Percentiles rank a stretch among this genome's conserved stretches.
Conservation (phyloP, 2,797 vertebrate genomes). For the Esox masquinongy region DNA sequence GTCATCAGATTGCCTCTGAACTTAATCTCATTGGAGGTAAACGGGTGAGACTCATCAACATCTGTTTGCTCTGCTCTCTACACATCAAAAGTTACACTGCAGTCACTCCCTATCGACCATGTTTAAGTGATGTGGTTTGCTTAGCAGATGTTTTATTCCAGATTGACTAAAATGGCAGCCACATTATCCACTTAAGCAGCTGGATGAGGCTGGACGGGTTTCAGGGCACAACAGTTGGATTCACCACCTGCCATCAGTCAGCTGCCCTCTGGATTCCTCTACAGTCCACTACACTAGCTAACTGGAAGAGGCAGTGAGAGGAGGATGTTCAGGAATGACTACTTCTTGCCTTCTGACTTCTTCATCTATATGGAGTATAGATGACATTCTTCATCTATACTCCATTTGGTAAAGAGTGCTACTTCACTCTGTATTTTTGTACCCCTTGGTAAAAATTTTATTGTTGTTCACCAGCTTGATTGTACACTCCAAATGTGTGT, state of each 20-base stretch:
- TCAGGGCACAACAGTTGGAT: slow-evolving; percentile 50
- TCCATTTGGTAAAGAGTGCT: no score
- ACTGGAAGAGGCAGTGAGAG: neutral
- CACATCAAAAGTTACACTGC: slow-evolving; percentile 29
- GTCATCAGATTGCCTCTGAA: slow-evolving; percentile 43
- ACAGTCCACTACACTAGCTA: neutral
- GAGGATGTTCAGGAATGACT: neutral
- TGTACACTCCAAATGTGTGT: no score
- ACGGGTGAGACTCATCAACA: slow-evolving; percentile 33
- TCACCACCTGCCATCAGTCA: slow-evolving; percentile 32
- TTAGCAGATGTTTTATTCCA: slow-evolving; percentile 60
- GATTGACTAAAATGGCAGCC: slow-evolving; percentile 56
- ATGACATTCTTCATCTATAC: no score
- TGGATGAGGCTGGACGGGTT: slow-evolving; percentile 47
- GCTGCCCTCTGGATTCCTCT: neutral
- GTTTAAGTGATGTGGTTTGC: slow-evolving; percentile 51
- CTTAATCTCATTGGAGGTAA: slow-evolving; percentile 46
- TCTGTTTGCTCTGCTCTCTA: slow-evolving; percentile 39
- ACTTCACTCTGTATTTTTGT: no score
- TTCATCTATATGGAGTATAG: no score
- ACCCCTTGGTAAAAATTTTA: no score
- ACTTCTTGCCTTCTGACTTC: neutral
- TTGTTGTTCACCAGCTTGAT: no score
- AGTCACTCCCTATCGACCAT: slow-evolving; percentile 34
- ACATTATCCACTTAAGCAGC: slow-evolving; percentile 62